These are phyloP conservation scores for Nematostella vectensis DNA, from an alignment of 92 coral and sea anemone species.

Conservation along the genomic window DNA sequence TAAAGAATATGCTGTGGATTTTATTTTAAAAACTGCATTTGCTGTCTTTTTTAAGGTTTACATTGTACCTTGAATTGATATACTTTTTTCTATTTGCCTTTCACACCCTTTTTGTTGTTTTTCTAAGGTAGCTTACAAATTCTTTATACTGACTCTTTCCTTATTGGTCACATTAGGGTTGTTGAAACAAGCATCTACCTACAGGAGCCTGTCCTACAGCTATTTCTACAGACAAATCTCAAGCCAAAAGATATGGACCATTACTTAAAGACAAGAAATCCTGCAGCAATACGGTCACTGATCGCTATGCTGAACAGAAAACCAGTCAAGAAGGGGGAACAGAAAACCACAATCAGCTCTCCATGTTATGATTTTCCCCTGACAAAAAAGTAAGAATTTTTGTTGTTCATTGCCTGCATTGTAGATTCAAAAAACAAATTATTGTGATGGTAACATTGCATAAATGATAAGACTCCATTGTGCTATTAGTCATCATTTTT, in stretches of 20 bases:
- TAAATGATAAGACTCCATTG: too few relatives aligned
- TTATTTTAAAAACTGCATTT: too few relatives aligned
- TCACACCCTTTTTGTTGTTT: too few relatives aligned
- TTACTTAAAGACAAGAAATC: slow-evolving; percentile 53
- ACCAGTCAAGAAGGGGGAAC: slow-evolving; percentile 11
- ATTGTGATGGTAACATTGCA: too few relatives aligned
- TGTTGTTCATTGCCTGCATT: too few relatives aligned
- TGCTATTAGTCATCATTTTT: too few relatives aligned
- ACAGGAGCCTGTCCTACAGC: slow-evolving; percentile 48
- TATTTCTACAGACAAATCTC: slow-evolving; percentile 62
- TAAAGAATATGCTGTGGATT: too few relatives aligned
- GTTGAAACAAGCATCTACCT: slow-evolving; percentile 35
- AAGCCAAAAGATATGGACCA: slow-evolving; percentile 47
- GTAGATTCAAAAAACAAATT: too few relatives aligned
- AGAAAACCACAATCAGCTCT: slow-evolving; percentile 18
- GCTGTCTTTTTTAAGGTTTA: too few relatives aligned
- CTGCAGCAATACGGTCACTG: slow-evolving; percentile 60
- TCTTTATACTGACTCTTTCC: not conserved
- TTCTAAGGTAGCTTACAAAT: too few relatives aligned
- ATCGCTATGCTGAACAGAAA: slow-evolving; percentile 41
- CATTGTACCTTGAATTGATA: too few relatives aligned
- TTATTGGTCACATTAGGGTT: slow-evolving; percentile 17
- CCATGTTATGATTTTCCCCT: slow-evolving; percentile 62
- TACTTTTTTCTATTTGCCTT: too few relatives aligned
- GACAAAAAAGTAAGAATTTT: slow-evolving; percentile 50